These are phyloP conservation scores for Corythaeola cristata DNA, from an alignment of 2,113 vertebrate species.

Conservation along the genomic window DNA sequence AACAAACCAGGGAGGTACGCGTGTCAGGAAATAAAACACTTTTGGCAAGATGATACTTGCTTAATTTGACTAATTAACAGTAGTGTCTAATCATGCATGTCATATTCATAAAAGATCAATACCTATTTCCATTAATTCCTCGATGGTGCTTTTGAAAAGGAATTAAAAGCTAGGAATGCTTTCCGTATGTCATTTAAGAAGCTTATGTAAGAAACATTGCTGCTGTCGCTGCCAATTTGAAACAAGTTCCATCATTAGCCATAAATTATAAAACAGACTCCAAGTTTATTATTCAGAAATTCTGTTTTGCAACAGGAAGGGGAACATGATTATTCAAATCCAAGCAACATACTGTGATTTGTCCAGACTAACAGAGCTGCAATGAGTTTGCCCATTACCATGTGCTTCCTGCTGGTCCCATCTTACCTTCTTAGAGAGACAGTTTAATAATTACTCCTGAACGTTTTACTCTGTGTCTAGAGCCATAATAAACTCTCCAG, in stretches of 20 bases:
- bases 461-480: background rate
- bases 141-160: background rate
- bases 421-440: background rate
- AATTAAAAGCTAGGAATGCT: background rate
- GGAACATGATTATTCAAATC: background rate
- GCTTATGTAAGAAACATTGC: background rate
- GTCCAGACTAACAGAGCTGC: background rate
- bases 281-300: background rate
- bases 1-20: background rate
- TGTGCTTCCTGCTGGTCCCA: background rate
- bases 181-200: background rate
- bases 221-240: background rate
- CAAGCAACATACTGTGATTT: background rate
- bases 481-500: background rate
- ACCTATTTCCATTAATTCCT: background rate
- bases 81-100: background rate
- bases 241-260: background rate
- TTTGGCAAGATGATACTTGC: background rate
- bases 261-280: background rate
- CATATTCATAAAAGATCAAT: background rate
- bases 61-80: background rate
- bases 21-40: background rate
- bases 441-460: background rate
- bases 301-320: background rate
- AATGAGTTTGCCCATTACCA: background rate